Evolutionary conservation across 2,888 invertebrate species (phyloP), one percentile per base, ranked within the genome.

Genomic region (Acheta domesticus): DNA sequence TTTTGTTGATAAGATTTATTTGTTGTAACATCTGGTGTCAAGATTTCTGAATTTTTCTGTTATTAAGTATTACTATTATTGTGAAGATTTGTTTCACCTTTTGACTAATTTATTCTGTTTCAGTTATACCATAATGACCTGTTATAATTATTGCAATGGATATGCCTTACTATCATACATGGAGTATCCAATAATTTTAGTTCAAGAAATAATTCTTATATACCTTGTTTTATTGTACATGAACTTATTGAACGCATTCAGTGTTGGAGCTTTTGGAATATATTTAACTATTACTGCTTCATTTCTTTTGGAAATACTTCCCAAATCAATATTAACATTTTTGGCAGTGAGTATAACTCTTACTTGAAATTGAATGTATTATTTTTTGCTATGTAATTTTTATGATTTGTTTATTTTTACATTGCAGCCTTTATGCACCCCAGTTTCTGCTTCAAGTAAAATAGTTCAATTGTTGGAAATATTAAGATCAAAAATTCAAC

Each of bases 401-500:
- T 8, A 62, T 62, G 11, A 62, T 62, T 62, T 1, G 12, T 77
- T 48, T 8, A 19, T 73, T n/a, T 75, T 75, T 75, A 79, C 81
- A 83, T 89, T 90, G 81, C 86, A 94, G 93, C 93, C 93, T 1
- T 86, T 93, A 77, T 92, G 92, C 84, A 93, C 93, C 1, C 95
- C 96, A 0, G 91, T 96, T 82, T 94, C 95, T 83, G 94, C 94
- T 12, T 93, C 93, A 49, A 94, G 95, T 81, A 96, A 96, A 88
- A 88, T 94, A 3, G 90, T 93, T 20, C 95, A 96, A 85, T 89
- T 96, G 48, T 86, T 91, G 80, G 93, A 93, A 80, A 95, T 96
- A 82, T 84, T 94, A 23, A 88, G 89, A 80, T 89, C 91, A 2
- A 91, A 90, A 93, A 94, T 85, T 92, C 95, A 2, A 92, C 93